Percentiles rank a stretch among this genome's conserved stretches.
Evolutionary conservation across 2,113 vertebrate genomes (phyloP).

Genomic region (Hippocampus barbouri): DNA sequence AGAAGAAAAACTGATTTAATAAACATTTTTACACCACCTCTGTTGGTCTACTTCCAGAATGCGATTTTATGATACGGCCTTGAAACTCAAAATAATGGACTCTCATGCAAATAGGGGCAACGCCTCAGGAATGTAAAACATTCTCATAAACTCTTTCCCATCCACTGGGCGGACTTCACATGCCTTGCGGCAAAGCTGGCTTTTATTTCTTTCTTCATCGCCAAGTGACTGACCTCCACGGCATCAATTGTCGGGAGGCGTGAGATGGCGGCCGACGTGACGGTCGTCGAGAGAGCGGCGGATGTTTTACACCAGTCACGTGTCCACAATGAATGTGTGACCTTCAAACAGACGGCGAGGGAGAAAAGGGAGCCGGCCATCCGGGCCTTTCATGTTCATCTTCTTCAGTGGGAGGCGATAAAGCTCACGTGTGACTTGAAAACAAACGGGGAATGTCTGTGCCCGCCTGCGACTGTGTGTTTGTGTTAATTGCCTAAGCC

Average conservation of each 20-base stretch:
- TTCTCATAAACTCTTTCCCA: not conserved
- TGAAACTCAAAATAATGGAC: not conserved
- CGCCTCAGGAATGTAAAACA: not conserved
- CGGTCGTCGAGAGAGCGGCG: conserved; percentile 23
- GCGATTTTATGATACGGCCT: not conserved
- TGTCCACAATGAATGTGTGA: conserved; percentile 31
- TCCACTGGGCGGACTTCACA: not conserved
- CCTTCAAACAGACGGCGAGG: conserved; percentile 35
- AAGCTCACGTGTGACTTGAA: not conserved
- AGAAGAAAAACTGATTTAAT: not conserved
- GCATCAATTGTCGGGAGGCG: conserved; percentile 23
- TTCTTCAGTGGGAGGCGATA: not conserved
- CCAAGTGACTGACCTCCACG: conserved; percentile 10
- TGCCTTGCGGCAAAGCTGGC: not conserved
- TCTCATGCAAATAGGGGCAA: conserved; percentile 1
- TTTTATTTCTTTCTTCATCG: conserved; percentile 27
- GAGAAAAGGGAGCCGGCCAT: not conserved
- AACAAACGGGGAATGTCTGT: not conserved
- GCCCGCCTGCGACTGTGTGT: too few relatives aligned
- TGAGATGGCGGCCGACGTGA: conserved; percentile 39
- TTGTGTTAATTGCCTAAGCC: too few relatives aligned
- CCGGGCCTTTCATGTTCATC: conserved; percentile 22
- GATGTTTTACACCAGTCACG: conserved; percentile 28
- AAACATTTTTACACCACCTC: not conserved
- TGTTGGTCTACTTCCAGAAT: conserved; percentile 1